Evolutionary conservation across 1,140 invertebrate genomes (phyloP).

Genomic region (Anoplolepis gracilipes): DNA sequence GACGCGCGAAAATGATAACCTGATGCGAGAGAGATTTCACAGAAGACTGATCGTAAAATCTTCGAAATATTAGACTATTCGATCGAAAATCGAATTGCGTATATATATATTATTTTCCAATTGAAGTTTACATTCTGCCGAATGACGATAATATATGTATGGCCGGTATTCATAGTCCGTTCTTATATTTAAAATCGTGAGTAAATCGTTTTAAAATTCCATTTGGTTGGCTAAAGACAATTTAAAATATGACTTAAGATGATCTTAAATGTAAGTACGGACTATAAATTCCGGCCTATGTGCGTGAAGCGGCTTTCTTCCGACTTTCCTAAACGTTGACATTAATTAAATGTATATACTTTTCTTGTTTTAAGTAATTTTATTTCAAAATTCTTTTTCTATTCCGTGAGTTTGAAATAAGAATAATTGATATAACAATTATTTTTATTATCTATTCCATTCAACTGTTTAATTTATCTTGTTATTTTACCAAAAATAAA

Average conservation of each 20-base stretch:
- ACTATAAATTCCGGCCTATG: too few relatives aligned
- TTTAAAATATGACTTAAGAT: too few relatives aligned
- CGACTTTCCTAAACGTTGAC: not conserved
- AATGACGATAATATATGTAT: not conserved
- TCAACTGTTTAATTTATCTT: not conserved
- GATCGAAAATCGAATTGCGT: conserved; percentile 47
- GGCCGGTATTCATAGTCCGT: too few relatives aligned
- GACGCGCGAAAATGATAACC: conserved; percentile 32
- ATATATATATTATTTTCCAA: conserved; percentile 45
- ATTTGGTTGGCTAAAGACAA: too few relatives aligned
- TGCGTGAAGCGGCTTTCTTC: not conserved
- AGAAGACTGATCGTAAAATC: conserved; percentile 29
- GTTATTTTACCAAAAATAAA: not conserved
- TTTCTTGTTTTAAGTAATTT: not conserved
- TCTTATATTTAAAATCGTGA: too few relatives aligned
- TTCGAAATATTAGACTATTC: conserved; percentile 27
- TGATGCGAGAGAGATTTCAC: conserved; percentile 52
- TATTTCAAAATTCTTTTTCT: not conserved
- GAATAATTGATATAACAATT: not conserved
- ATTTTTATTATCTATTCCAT: not conserved
- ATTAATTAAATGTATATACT: conserved; percentile 12
- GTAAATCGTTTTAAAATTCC: too few relatives aligned
- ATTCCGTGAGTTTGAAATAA: not conserved
- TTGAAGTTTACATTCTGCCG: not conserved
- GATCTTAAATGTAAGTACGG: too few relatives aligned